Percentiles rank a stretch among this genome's conserved stretches.
Evolutionary conservation across 2,888 invertebrate genomes (phyloP).

Genomic region (Strigamia crassipes): DNA sequence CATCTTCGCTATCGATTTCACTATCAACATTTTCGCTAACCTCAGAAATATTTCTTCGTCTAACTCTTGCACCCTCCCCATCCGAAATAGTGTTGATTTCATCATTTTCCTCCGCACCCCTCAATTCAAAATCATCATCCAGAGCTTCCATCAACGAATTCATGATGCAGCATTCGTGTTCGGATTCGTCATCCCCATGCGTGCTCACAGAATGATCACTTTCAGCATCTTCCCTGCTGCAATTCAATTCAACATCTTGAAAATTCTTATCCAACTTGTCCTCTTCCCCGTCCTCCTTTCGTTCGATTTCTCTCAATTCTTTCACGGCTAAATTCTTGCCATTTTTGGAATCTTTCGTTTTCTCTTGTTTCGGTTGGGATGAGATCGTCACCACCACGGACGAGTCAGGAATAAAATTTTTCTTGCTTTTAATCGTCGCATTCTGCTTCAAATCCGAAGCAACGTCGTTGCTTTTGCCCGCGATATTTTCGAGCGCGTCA

Average conservation of each 20-base stretch:
- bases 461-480: neutral
- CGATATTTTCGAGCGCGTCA: slow-evolving; percentile 13
- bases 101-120: slow-evolving; percentile 23
- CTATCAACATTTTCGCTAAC: slow-evolving; percentile 48
- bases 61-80: slow-evolving; percentile 41
- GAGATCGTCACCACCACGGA: slow-evolving; percentile 42
- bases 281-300: neutral
- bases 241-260: neutral
- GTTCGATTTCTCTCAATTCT: neutral
- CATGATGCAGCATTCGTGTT: slow-evolving; percentile 44
- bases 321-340: slow-evolving; percentile 24
- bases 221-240: slow-evolving; percentile 24
- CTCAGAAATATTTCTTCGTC: slow-evolving; percentile 46
- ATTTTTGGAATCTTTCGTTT: slow-evolving; percentile 33
- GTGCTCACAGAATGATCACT: slow-evolving; percentile 44
- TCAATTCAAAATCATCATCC: slow-evolving; percentile 36
- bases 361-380: neutral
- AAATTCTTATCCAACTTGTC: neutral
- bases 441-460: neutral
- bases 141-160: slow-evolving; percentile 44
- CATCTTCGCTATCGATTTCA: slow-evolving; percentile 46
- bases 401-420: neutral
- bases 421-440: neutral
- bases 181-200: slow-evolving; percentile 43
- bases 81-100: slow-evolving; percentile 49